Evolutionary conservation across 2,797 vertebrate species (phyloP).

Genomic region (Octomys mimax): DNA sequence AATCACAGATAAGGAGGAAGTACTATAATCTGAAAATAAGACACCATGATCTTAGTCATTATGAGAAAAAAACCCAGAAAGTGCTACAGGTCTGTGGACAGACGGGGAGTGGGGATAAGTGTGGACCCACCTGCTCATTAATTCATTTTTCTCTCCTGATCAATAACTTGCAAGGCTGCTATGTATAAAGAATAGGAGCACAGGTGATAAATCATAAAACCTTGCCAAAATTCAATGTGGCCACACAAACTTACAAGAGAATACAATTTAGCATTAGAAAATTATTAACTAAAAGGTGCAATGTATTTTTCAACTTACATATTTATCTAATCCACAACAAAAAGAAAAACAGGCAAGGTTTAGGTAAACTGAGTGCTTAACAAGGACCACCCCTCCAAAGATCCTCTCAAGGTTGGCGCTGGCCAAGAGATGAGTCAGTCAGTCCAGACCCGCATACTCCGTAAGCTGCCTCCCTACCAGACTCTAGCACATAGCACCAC

Average conservation of each 20-base stretch:
- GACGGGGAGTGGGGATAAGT: neutral
- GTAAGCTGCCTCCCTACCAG: neutral
- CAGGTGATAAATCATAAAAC: neutral
- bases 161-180: neutral
- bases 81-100: neutral
- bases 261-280: neutral
- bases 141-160: neutral
- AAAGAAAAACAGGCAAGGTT: neutral
- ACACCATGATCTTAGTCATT: neutral
- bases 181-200: neutral
- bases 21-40: neutral
- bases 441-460: neutral
- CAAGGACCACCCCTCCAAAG: neutral
- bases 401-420: neutral
- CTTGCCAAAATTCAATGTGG: neutral
- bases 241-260: neutral
- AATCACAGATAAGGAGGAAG: neutral
- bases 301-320: neutral
- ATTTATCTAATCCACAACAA: constrained; percentile 22
- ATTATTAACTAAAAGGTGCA: neutral
- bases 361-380: neutral
- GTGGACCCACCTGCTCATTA: neutral
- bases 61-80: constrained; percentile 15
- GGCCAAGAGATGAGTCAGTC: neutral
- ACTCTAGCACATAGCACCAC: neutral